Base-by-base conservation (phyloP, 2,888 invertebrate genomes). In the Pemphredon lugubris region DNA sequence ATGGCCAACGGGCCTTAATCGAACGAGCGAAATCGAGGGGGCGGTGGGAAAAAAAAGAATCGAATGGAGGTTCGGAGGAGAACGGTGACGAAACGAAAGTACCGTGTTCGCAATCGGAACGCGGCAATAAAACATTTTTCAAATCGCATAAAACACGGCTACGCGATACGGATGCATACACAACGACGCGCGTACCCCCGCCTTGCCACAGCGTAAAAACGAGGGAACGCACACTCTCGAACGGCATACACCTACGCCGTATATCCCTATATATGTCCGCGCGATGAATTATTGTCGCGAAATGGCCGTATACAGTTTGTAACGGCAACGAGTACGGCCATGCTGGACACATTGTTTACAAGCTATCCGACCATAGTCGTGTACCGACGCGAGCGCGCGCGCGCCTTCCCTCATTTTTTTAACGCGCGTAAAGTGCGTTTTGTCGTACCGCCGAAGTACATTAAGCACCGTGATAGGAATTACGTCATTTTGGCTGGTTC, bases 121-220 rank as follows among this genome's bases (percentile, higher is more conserved):
- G 51, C 42, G 67, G 71, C 72, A 63, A 80, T 79, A 79, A 79
- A 81, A 78, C 82, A 85, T 82, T 83, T 83, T 83, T 77, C 80
- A 79, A 75, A 66, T 67, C 39, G 74, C 57, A 73, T 70, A 76
- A 82, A 81, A 79, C 79, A 78, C 55, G 26, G 26, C 23, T 11
- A 40, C 18, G 70, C 32, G 60, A 54, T 20, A 32, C 20, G 14
- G 5, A 44, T 50, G 9, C 26, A n/a, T 7, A n/a, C 7, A 57
- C 18, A 23, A 44, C 50, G 47, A 18, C 30, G 34, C 30, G 34
- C 21, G 48, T 32, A 42, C 58, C 50, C 5, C n/a, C 30, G 20
- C 11, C 26, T 9, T 7, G 61, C 13, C 34, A 61, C 26, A 32
- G 39, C 2, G 32, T 23, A 57, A 59, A 70, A 60, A 39, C 11